Evolutionary conservation across 2,797 vertebrate genomes (phyloP).

Genomic region (Morus bassanus): DNA sequence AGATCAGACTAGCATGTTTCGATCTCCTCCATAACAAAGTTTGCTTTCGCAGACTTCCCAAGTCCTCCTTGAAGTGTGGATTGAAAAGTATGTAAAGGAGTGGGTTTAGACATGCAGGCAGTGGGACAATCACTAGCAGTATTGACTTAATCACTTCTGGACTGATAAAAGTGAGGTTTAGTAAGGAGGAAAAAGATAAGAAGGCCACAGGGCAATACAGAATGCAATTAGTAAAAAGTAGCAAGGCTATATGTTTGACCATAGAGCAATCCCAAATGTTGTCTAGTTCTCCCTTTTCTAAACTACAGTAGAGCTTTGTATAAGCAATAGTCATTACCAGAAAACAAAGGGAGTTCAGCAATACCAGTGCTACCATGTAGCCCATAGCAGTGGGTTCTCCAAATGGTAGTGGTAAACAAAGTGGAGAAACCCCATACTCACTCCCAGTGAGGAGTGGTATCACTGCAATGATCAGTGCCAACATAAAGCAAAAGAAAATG

Average conservation of each 20-base stretch:
- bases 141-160: slow-evolving; percentile 86
- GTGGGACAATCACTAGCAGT: slow-evolving; percentile 86
- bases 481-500: slow-evolving; percentile 74
- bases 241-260: slow-evolving; percentile 88
- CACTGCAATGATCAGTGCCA: slow-evolving; percentile 79
- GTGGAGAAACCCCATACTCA: slow-evolving; percentile 80
- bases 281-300: slow-evolving; percentile 79
- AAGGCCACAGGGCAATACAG: slow-evolving; percentile 92
- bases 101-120: slow-evolving; percentile 90
- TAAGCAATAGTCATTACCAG: slow-evolving; percentile 89
- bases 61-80: slow-evolving; percentile 87
- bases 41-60: slow-evolving; percentile 78
- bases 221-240: slow-evolving; percentile 90
- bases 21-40: slow-evolving; percentile 69
- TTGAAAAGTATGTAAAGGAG: slow-evolving; percentile 92
- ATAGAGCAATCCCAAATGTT: slow-evolving; percentile 82
- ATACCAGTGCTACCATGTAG: slow-evolving; percentile 83
- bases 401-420: slow-evolving; percentile 86
- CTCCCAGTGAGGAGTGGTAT: slow-evolving; percentile 80
- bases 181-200: slow-evolving; percentile 86
- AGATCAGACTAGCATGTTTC: slow-evolving; percentile 74
- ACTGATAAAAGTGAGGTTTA: slow-evolving; percentile 83
- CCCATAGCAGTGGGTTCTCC: slow-evolving; percentile 77
- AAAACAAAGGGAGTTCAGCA: slow-evolving; percentile 90
- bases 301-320: slow-evolving; percentile 85